A percentile compares a stretch with the other conserved stretches of the same genome.
phyloP scores from a whole-genome alignment of 2,888 invertebrate genomes.

The Habrosyne pyritoides region DNA sequence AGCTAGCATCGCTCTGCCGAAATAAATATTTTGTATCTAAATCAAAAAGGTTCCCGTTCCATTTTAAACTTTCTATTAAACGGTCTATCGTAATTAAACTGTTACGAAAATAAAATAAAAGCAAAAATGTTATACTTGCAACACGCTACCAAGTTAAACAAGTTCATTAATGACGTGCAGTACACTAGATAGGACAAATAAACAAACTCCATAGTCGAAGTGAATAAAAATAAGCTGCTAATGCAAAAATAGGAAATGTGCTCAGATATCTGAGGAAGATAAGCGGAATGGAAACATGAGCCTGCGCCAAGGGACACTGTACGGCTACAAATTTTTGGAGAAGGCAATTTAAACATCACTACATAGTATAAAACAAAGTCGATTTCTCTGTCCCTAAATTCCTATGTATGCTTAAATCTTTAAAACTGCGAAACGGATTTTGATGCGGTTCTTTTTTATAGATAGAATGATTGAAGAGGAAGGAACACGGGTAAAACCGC shows the following conservation, averaged over 20 bases:
- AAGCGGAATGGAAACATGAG: conserved; percentile 55
- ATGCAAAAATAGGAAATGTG: conserved; percentile 49
- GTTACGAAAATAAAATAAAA: too few species aligned
- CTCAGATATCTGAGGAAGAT: conserved; percentile 56
- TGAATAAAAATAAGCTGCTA: conserved; percentile 49
- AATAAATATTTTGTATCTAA: too few species aligned
- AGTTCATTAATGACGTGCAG: not conserved
- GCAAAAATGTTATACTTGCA: not conserved
- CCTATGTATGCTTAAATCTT: too few species aligned
- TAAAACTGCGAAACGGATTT: too few species aligned
- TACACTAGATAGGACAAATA: conserved; percentile 23
- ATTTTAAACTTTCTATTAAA: too few species aligned
- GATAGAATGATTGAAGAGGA: too few species aligned
- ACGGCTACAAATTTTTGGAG: conserved; percentile 17
- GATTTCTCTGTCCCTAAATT: too few species aligned
- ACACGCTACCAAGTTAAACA: not conserved
- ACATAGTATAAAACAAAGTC: too few species aligned
- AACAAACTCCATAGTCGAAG: conserved; percentile 37
- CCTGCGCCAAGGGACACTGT: conserved; percentile 15
- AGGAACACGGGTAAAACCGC: not conserved
- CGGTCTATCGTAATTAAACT: too few species aligned
- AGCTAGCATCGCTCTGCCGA: too few species aligned
- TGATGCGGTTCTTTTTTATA: too few species aligned
- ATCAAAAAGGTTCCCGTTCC: too few species aligned
- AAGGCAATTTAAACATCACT: conserved; percentile 13